A percentile compares a stretch with the other conserved stretches of the same genome.
phyloP scores from a whole-genome alignment of 2,888 invertebrate genomes.

The Ophioninae sp. region DNA sequence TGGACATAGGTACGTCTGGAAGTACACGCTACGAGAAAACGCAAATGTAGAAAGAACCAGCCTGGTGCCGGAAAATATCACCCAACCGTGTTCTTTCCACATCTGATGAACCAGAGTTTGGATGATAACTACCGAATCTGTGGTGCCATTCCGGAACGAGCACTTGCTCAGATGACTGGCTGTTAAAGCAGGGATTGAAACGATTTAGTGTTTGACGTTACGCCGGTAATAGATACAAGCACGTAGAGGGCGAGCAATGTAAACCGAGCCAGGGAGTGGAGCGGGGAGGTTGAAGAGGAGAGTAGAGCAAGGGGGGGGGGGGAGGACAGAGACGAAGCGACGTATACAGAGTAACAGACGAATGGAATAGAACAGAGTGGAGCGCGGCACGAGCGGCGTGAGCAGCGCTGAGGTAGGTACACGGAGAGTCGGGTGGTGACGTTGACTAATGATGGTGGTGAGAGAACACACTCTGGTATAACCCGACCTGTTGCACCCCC shows the following conservation, averaged over 20 bases:
- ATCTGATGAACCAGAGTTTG: neutral
- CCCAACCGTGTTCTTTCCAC: neutral
- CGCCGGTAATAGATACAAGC: conserved; percentile 75
- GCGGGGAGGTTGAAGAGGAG: too few relatives aligned
- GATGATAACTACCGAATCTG: neutral
- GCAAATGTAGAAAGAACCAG: too few relatives aligned
- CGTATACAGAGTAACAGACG: conserved; percentile 58
- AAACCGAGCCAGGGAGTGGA: conserved; percentile 57
- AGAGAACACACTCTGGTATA: conserved; percentile 80
- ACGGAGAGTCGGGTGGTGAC: conserved; percentile 74
- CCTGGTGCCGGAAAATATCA: too few relatives aligned
- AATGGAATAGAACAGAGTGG: conserved; percentile 60
- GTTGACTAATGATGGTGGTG: conserved; percentile 81
- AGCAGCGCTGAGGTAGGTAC: conserved; percentile 45
- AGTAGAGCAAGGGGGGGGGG: too few relatives aligned
- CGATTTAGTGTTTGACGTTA: conserved; percentile 75
- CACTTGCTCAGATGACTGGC: conserved; percentile 70
- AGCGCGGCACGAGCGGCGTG: conserved; percentile 56
- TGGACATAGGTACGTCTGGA: too few relatives aligned
- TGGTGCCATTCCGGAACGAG: conserved; percentile 61
- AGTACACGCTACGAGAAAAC: too few relatives aligned
- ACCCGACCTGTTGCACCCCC: conserved; percentile 80
- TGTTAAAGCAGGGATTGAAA: conserved; percentile 66
- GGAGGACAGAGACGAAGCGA: conserved; percentile 59
- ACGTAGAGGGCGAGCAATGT: conserved; percentile 64